Evolutionary conservation across 2,797 vertebrate species (phyloP).

Genomic region (Rhodeus uyekii): DNA sequence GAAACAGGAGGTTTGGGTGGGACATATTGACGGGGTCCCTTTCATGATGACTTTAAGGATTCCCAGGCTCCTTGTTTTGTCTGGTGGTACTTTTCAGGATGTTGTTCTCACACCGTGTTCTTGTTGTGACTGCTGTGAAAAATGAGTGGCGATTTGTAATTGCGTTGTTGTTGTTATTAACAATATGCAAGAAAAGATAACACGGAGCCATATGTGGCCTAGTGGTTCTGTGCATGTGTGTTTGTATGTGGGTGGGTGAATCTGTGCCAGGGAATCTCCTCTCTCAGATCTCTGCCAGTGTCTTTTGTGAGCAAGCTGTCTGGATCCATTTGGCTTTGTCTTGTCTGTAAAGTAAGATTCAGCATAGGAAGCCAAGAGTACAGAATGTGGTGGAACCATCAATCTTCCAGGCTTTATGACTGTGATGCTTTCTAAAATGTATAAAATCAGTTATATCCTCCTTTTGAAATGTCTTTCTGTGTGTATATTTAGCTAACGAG

Average conservation of each 20-base stretch:
- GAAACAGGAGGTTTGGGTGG: slow-evolving; percentile 8
- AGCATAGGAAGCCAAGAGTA: background rate
- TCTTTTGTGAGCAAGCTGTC: slow-evolving; percentile 32
- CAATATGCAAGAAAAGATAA: slow-evolving; percentile 58
- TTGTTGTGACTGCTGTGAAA: slow-evolving; percentile 38
- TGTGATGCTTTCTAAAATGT: background rate
- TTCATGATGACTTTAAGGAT: background rate
- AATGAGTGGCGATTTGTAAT: slow-evolving; percentile 38
- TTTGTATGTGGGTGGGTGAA: slow-evolving; percentile 52
- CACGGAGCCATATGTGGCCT: slow-evolving; percentile 21
- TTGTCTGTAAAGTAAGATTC: background rate
- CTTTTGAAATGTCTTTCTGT: background rate
- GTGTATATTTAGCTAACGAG: slow-evolving; percentile 85
- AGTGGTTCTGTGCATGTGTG: slow-evolving; percentile 47
- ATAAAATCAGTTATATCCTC: background rate
- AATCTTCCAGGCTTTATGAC: background rate
- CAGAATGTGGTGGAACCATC: background rate
- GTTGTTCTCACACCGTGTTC: slow-evolving; percentile 2
- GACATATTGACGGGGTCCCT: background rate
- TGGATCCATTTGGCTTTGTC: slow-evolving; percentile 16
- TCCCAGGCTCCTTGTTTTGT: slow-evolving; percentile 17
- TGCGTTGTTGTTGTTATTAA: slow-evolving; percentile 61
- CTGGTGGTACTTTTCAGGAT: slow-evolving; percentile 29
- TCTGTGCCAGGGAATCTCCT: slow-evolving; percentile 32
- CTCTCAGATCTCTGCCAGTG: background rate